phyloP scores from a whole-genome alignment of 2,797 vertebrate species.

The Falco concolor region DNA sequence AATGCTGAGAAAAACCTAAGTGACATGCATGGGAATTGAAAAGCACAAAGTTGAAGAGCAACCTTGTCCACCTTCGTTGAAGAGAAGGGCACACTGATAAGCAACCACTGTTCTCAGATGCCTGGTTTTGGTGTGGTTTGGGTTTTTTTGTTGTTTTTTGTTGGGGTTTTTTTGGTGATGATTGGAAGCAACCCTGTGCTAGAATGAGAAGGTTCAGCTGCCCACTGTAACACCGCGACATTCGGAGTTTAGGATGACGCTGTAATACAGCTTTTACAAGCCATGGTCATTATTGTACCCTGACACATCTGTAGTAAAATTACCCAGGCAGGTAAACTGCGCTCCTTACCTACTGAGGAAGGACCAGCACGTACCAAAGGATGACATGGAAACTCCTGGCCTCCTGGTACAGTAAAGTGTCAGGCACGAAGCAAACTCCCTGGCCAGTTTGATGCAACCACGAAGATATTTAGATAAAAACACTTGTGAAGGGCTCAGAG shows the following conservation, averaged over 20 bases:
- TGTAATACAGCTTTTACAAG: neutral
- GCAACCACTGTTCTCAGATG: neutral
- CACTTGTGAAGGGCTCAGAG: neutral
- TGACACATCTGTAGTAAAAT: neutral
- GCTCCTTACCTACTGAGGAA: neutral
- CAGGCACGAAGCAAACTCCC: rapidly evolving
- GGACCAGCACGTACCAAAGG: rapidly evolving
- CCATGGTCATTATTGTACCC: neutral
- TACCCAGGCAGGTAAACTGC: neutral
- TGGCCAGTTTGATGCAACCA: neutral
- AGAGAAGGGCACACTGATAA: neutral
- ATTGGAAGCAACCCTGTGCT: neutral
- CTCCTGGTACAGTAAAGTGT: neutral
- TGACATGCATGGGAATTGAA: neutral
- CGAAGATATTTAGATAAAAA: neutral
- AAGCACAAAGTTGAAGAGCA: neutral
- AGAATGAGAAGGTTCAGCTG: neutral
- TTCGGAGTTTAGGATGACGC: neutral
- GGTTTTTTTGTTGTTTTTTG: neutral
- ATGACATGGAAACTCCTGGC: neutral
- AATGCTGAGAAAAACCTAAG: neutral
- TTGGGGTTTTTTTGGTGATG: neutral
- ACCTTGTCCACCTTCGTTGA: neutral
- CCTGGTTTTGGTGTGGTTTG: neutral
- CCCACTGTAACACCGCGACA: neutral